Base-by-base conservation (phyloP, 2,888 invertebrate genomes). In the Ormia ochracea region DNA sequence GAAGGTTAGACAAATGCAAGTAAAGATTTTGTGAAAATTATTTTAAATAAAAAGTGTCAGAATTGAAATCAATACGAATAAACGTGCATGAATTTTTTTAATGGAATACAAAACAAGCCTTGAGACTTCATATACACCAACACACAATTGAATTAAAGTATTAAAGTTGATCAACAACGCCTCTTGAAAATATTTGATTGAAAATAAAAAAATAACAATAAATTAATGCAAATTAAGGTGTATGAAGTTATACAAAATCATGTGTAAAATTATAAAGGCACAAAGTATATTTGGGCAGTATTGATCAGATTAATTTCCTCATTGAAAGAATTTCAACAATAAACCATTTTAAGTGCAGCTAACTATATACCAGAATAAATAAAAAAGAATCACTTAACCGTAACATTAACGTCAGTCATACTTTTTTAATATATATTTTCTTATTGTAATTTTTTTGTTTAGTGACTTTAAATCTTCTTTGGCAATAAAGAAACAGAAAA, bases 151-250 rank as follows among this genome's bases (percentile, higher is more conserved):
- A 45, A 56, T 61, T 59, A 65, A 77, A 72, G 63, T 59, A n/a
- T n/a, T n/a, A 75, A 70, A 77, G 63, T 70, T 70, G 79, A 66
- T 82, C 70, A 83, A 84, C 85, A 82, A 86, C 85, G 86, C 84
- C 82, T 76, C 76, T 80, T 73, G 33, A 58, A 43, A 79, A 65
- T 50, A 66, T 61, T 19, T 54, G 58, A 56, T 56, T 50, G 28
- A 69, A 63, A 63, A n/a, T n/a, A n/a, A n/a, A n/a, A n/a, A n/a
- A n/a, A n/a, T n/a, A n/a, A n/a, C n/a, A n/a, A n/a, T n/a, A n/a
- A 56, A 54, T 31, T 23, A 26, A 78, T 78, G 31, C 48, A 70
- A 74, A 75, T 41, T 65, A 65, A 68, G 68, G 72, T 80, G 66
- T 69, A 75, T 79, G 79, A 66, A 69, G 70, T 75, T 58, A 52